These are phyloP conservation scores for Nomada fucata DNA, from an alignment of 2,888 invertebrate species.

Conservation along the genomic window DNA sequence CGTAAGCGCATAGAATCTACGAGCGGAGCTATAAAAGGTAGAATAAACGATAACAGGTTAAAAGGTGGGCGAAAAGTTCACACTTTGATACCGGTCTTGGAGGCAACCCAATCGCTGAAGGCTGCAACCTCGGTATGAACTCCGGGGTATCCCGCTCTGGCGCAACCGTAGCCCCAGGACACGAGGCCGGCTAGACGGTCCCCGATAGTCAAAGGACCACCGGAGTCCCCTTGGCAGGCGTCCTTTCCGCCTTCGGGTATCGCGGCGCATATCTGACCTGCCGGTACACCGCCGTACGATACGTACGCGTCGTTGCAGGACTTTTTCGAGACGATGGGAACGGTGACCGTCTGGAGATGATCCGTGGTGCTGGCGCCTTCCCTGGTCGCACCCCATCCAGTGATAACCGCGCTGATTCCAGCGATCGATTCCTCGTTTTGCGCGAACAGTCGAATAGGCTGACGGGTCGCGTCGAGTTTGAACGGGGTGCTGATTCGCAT, in stretches of 20 bases:
- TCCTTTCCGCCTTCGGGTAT: conserved; percentile 85
- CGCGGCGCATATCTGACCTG: conserved; percentile 86
- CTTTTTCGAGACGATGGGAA: conserved; percentile 86
- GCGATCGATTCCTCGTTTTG: conserved; percentile 65
- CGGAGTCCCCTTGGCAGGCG: conserved; percentile 79
- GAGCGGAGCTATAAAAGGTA: too few relatives aligned
- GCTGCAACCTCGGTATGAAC: conserved; percentile 85
- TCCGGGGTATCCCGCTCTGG: conserved; percentile 83
- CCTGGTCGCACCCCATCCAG: conserved; percentile 73
- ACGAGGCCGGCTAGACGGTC: conserved; percentile 76
- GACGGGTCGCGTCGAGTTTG: conserved; percentile 83
- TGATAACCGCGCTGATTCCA: conserved; percentile 61
- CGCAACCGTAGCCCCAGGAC: conserved; percentile 86
- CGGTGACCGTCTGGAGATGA: conserved; percentile 85
- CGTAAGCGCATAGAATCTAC: too few relatives aligned
- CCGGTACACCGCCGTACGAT: conserved; percentile 65
- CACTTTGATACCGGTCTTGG: conserved; percentile 45
- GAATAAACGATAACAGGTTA: too few relatives aligned
- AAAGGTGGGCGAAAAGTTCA: background rate
- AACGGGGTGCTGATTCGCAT: conserved; percentile 85
- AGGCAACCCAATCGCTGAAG: conserved; percentile 83
- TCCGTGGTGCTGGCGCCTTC: conserved; percentile 36
- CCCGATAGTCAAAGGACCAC: conserved; percentile 75
- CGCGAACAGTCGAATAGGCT: conserved; percentile 84
- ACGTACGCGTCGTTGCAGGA: conserved; percentile 85